phyloP scores from a whole-genome alignment of 2,888 invertebrate genomes.

The Limnephilus lunatus region DNA sequence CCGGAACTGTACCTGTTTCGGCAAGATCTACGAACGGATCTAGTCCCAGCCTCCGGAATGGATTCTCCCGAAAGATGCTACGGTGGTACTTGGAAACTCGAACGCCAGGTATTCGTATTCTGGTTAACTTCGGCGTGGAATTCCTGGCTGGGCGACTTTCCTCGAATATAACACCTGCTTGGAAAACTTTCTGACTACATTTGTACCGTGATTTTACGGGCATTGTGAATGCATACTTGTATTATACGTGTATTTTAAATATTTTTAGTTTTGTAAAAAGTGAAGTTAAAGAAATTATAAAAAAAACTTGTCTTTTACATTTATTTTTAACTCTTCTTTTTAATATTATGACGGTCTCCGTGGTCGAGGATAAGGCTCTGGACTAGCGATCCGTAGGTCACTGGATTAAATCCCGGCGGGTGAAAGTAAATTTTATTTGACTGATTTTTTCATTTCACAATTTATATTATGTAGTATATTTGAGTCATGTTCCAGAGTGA shows the following conservation, averaged over 20 bases:
- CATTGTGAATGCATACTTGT: not conserved
- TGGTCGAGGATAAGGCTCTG: too few species aligned
- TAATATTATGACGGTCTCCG: too few species aligned
- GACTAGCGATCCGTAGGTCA: too few species aligned
- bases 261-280: not conserved
- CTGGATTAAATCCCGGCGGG: too few species aligned
- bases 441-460: too few species aligned
- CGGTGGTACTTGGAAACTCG: not conserved
- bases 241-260: not conserved
- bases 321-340: too few species aligned
- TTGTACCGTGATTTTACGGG: not conserved
- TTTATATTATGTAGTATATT: too few species aligned
- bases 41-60: not conserved
- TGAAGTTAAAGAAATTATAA: too few species aligned
- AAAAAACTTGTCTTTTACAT: too few species aligned
- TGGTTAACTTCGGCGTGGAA: not conserved
- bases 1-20: not conserved
- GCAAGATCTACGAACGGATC: not conserved
- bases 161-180: constrained; percentile 16
- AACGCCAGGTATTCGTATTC: constrained; percentile 20
- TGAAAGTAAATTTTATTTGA: too few species aligned
- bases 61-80: not conserved
- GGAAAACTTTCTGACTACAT: not conserved
- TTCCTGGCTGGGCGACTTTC: not conserved
- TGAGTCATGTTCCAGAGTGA: too few species aligned